These are phyloP conservation scores for Periophthalmodon schlosseri DNA, from an alignment of 2,113 vertebrate species.

Conservation along the genomic window DNA sequence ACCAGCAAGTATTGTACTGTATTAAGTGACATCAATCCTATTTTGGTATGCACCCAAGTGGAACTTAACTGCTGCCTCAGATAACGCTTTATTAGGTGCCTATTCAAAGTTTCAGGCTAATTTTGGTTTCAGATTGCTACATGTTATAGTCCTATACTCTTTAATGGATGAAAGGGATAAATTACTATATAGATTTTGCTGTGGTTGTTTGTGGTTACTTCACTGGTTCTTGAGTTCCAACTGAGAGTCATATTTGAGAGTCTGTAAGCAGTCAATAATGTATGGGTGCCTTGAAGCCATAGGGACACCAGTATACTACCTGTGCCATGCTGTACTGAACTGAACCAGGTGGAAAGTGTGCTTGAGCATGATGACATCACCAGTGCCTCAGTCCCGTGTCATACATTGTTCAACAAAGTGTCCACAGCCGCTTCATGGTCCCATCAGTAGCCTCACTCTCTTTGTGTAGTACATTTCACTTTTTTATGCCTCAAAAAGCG, in stretches of 20 bases:
- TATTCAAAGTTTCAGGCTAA: too few species aligned
- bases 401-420: slow-evolving; percentile 63
- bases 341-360: background rate
- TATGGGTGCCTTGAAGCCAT: background rate
- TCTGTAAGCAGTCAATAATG: background rate
- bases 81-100: too few species aligned
- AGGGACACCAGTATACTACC: background rate
- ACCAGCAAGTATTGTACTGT: too few species aligned
- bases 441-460: slow-evolving; percentile 67
- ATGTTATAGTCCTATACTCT: too few species aligned
- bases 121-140: too few species aligned
- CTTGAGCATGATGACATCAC: slow-evolving; percentile 71
- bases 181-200: too few species aligned
- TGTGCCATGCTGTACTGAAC: background rate
- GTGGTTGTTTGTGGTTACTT: too few species aligned
- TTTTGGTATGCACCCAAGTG: too few species aligned
- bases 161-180: too few species aligned
- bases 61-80: too few species aligned
- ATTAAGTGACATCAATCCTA: too few species aligned
- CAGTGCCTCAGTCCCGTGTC: slow-evolving; percentile 60
- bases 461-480: slow-evolving; percentile 40
- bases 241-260: background rate
- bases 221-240: background rate
- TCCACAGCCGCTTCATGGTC: slow-evolving; percentile 68
- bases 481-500: slow-evolving; percentile 14